Base-by-base conservation (phyloP, 2,888 invertebrate species). In the Thymelicus sylvestris region DNA sequence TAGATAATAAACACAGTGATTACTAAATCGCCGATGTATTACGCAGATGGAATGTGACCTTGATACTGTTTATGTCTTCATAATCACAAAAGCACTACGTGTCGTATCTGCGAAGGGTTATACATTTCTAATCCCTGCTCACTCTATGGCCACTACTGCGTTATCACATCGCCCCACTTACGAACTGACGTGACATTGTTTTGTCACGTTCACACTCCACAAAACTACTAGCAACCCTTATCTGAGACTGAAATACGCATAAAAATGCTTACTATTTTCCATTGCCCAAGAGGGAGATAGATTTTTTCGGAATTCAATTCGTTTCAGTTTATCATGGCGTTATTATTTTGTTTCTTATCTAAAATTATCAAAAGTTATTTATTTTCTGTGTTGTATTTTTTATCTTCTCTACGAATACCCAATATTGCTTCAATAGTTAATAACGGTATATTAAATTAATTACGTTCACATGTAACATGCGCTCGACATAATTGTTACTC, bases 81-180 rank as follows among this genome's bases (percentile, higher is more conserved):
- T 31, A 24, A 57, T 57, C 31, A 31, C 44, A 13, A 12, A 57
- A 13, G 3, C 7, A 19, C 1, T 31, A 38, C 59, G 39, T 59
- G 39, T 38, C n/a, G 10, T 39, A 59, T 39, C 59, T 38, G 59
- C 38, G n/a, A 7, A 38, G 59, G 44, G 44, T 41, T 6, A 7
- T 62, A 19, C 62, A 6, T 24, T 24, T 62, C 62, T 47, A 62
- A 19, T 41, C 15, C 19, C 5, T 24, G 10, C n/a, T 1, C 7
- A 44, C 24, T 62, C 57, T 66, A 24, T 31, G 47, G 66, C n/a
- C 24, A 47, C 13, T 1, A 0, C 12, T 31, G 31, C 3, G 66
- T 55, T 66, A 66, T 66, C 59, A 12, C n/a, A 12, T 6, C 57
- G 66, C 44, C 66, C 66, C 52, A 66, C 44, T 57, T 57, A 66